Percentiles rank a stretch among this genome's conserved stretches.
phyloP scores from a whole-genome alignment of 2,888 invertebrate species.

The Mycalesis mineus region DNA sequence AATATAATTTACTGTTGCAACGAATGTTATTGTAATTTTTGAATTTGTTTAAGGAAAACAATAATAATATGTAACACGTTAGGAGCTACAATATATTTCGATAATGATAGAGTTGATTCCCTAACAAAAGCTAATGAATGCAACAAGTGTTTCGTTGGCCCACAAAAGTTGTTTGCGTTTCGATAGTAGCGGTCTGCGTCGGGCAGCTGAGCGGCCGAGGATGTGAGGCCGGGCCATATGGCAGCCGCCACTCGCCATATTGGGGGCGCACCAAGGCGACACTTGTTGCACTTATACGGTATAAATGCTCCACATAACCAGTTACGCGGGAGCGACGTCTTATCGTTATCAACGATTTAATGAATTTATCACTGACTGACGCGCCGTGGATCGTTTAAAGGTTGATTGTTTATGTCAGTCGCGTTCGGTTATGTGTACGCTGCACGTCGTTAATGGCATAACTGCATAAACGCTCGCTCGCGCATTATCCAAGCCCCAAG shows the following conservation, averaged over 20 bases:
- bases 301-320: conserved; percentile 66
- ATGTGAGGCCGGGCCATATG: conserved; percentile 73
- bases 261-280: conserved; percentile 73
- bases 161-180: conserved; percentile 44
- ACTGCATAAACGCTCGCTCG: conserved; percentile 59
- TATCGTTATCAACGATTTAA: conserved; percentile 49
- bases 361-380: conserved; percentile 39
- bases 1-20: not conserved
- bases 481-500: conserved; percentile 67
- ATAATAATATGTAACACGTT: not conserved
- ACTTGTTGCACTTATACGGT: conserved; percentile 78
- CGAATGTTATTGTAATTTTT: conserved; percentile 8
- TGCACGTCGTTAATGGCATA: conserved; percentile 40
- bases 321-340: conserved; percentile 49
- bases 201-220: conserved; percentile 57
- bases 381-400: conserved; percentile 35
- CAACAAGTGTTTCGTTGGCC: conserved; percentile 32
- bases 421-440: conserved; percentile 35
- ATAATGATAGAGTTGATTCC: not conserved
- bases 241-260: conserved; percentile 69
- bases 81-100: not conserved
- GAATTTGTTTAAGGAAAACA: conserved; percentile 10
- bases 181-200: conserved; percentile 37
- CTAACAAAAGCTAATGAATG: conserved; percentile 4
- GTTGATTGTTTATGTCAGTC: conserved; percentile 28